Conservation (phyloP, 1,140 invertebrate genomes). For the Drosophila willistoni region DNA sequence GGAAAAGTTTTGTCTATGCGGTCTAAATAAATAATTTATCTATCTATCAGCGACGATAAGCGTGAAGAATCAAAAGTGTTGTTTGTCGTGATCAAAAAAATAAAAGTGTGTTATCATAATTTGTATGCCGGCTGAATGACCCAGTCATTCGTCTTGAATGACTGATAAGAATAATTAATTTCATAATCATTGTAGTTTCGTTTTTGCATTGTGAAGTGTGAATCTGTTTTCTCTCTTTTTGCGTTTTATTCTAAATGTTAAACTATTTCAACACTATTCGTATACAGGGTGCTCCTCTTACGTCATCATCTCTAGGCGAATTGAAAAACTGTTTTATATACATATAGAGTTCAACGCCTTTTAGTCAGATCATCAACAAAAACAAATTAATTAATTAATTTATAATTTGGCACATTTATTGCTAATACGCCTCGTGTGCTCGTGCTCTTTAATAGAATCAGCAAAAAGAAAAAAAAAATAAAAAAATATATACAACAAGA, state of each 20-base stretch:
- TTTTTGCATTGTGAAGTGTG: constrained; percentile 13
- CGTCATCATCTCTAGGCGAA: constrained; percentile 50
- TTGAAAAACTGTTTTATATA: constrained; percentile 18
- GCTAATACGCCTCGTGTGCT: constrained; percentile 45
- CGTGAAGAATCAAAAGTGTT: constrained; percentile 15
- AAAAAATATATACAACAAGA: constrained; percentile 28
- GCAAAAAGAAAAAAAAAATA: too few relatives aligned
- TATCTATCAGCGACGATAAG: background rate
- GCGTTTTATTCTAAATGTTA: constrained; percentile 37
- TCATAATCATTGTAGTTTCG: constrained; percentile 13
- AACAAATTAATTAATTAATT: constrained; percentile 51
- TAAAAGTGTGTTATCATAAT: constrained; percentile 21
- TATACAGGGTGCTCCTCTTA: constrained; percentile 25
- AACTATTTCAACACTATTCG: constrained; percentile 23
- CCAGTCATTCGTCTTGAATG: constrained; percentile 7
- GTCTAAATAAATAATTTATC: constrained; percentile 27
- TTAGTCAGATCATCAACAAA: constrained; percentile 26
- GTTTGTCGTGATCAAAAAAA: constrained; percentile 4
- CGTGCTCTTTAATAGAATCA: constrained; percentile 8
- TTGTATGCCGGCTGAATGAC: constrained; percentile 11
- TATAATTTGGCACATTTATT: constrained; percentile 62
- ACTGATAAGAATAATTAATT: constrained; percentile 17
- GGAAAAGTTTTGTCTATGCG: constrained; percentile 58
- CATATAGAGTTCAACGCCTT: constrained; percentile 57
- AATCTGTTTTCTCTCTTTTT: constrained; percentile 11